Base-by-base conservation (phyloP, 30 jellyfish, hydroid and myxozoan genomes). In the Catostylus mosaicus region DNA sequence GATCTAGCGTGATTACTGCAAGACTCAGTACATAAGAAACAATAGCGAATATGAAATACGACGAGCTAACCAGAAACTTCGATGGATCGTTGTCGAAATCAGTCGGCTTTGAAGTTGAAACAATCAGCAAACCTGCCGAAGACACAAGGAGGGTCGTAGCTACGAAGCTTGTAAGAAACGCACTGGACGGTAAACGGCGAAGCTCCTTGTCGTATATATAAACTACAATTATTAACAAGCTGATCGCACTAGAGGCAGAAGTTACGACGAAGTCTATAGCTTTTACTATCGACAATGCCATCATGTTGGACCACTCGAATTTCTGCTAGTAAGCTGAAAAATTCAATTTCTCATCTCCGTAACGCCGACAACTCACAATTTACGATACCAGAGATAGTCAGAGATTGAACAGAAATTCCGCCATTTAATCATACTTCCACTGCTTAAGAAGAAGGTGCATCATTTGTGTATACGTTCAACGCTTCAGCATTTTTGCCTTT, bases 71-170 rank as follows among this genome's bases (percentile, higher is more conserved):
- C 51, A 83, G 72, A 30, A 63, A 66, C 23, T 38, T 40, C 8
- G 2, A 24, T 3, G 82, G 89, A 45, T 64, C 34, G 2, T 70
- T 34, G 1, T 22, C n/a, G 46, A 23, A 37, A 61, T 37, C 88
- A n/a, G 37, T 73, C 27, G 79, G 65, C 50, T 61, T 52, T 11
- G 66, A 27, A 24, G 23, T 27, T 26, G 60, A 29, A 14, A 74
- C 20, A 8, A 83, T 8, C 24, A 54, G 8, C 0, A 73, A 20
- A 26, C 88, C 81, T 9, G 80, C 78, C n/a, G 81, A 24, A 11
- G 94, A 68, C 24, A 83, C 80, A 52, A 73, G 82, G 40, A 83
- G 73, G 40, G 71, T 73, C 51, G 94, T 62, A 47, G 35, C 87
- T 62, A 83, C 73, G 26, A 70, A 73, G 54, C 73, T 83, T 22